Conservation (phyloP, 2,797 vertebrate genomes). For the Sandelia bainsii region DNA sequence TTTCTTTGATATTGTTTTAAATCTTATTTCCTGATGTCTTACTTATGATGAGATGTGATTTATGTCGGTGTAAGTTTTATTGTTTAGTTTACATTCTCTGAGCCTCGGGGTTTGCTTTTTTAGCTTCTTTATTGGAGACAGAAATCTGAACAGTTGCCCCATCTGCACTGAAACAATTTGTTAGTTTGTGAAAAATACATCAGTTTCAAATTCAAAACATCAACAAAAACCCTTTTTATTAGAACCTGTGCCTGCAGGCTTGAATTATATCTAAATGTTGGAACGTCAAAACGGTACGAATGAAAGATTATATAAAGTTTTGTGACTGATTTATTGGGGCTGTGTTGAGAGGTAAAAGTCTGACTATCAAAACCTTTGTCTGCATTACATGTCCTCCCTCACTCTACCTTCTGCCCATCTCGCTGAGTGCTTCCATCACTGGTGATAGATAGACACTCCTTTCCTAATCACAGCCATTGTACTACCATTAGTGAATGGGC, state of each 20-base stretch:
- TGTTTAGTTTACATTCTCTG: conserved; percentile 27
- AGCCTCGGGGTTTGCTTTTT: conserved; percentile 23
- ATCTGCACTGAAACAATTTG: conserved; percentile 17
- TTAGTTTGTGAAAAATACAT: conserved; percentile 33
- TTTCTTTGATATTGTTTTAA: conserved; percentile 42
- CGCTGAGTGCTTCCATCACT: conserved; percentile 47
- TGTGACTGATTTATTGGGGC: conserved; percentile 40
- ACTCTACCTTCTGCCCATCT: conserved; percentile 41
- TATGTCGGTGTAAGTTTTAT: conserved; percentile 21
- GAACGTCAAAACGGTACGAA: conserved; percentile 20
- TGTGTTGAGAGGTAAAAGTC: conserved; percentile 37
- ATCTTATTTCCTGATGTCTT: conserved; percentile 33
- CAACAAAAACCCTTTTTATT: conserved; percentile 18
- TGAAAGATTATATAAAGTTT: conserved; percentile 7
- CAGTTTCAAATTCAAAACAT: conserved; percentile 25
- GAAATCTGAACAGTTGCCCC: conserved; percentile 32
- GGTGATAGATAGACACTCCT: conserved; percentile 67
- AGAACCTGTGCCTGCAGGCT: conserved; percentile 8
- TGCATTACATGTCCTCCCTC: conserved; percentile 40
- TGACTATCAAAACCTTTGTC: conserved; percentile 56
- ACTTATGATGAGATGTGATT: conserved; percentile 25
- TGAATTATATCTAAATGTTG: conserved; percentile 4
- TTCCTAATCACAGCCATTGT: conserved; percentile 68
- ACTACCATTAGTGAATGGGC: conserved; percentile 63
- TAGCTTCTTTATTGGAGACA: conserved; percentile 38